Base-by-base conservation (phyloP, 2,113 vertebrate species). In the Terrapene triunguis region DNA sequence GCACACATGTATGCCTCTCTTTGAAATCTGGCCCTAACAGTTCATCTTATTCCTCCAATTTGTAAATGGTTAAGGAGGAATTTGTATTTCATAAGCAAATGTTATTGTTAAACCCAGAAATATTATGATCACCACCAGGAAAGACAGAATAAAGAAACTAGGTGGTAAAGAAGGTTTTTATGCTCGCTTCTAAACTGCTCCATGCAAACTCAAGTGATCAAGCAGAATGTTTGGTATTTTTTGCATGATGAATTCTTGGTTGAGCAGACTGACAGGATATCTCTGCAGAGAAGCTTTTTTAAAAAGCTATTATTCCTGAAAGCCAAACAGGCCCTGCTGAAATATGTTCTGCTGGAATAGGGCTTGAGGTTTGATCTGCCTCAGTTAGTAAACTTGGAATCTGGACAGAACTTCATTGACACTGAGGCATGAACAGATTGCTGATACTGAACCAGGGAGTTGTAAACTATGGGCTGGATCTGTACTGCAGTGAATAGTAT, bases 191-290 rank as follows among this genome's bases (percentile, higher is more conserved):
- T 62, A 72, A 86, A 84, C 72, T 92, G 59, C 59, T 72, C 95
- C 87, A 44, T 93, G 87, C n/a, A 80, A 86, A 65, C 72, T 85
- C 94, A 85, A 96, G 92, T 96, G 90, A 97, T 93, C 92, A 42
- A 21, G 95, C 50, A 74, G 82, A 96, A 92, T 92, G 97, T 90
- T 90, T 96, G 94, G 94, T 95, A 24, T 80, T 96, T 85, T 88
- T 92, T 93, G 72, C 1, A 0, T 89, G 80, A 93, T 87, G 80
- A 82, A 72, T 59, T 85, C 89, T 92, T 82, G 87, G 76, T 65
- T 96, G 74, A 96, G 79, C 87, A 86, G 80, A 90, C 76, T 89
- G 91, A 85, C 84, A 89, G 80, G 9, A 17, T 92, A 95, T 94
- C 79, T 97, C 89, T 92, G 87, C 82, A 85, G 48, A 95, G 90